phyloP scores from a whole-genome alignment of 2,113 vertebrate species.

The Vulpes lagopus region DNA sequence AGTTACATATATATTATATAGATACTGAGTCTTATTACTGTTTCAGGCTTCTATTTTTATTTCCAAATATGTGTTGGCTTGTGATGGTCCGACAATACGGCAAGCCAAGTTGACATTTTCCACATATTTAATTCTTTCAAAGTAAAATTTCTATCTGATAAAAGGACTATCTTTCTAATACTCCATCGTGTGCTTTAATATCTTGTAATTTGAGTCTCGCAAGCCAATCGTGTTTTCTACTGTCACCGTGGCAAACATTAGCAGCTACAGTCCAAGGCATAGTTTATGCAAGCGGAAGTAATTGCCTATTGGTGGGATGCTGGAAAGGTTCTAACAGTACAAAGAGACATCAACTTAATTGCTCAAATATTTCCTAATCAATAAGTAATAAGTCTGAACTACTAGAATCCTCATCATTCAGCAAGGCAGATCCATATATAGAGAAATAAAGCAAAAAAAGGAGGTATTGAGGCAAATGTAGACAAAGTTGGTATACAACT shows the following conservation, averaged over 20 bases:
- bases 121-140: not conserved
- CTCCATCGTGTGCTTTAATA: not conserved
- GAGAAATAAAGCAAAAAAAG: not conserved
- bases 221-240: not conserved
- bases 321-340: not conserved
- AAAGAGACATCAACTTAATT: not conserved
- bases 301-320: not conserved
- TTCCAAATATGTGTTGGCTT: not conserved
- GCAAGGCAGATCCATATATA: not conserved
- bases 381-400: not conserved
- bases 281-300: not conserved
- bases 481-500: not conserved
- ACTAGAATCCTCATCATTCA: not conserved
- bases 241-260: not conserved
- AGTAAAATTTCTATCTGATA: constrained; percentile 4
- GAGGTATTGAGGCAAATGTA: not conserved
- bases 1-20: not conserved
- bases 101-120: not conserved
- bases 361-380: not conserved
- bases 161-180: not conserved
- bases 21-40: not conserved
- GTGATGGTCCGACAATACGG: not conserved
- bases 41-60: not conserved
- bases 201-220: not conserved
- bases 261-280: not conserved